Evolutionary conservation across 2,797 vertebrate species (phyloP).

Genomic region (Helicolenus hilgendorfi): DNA sequence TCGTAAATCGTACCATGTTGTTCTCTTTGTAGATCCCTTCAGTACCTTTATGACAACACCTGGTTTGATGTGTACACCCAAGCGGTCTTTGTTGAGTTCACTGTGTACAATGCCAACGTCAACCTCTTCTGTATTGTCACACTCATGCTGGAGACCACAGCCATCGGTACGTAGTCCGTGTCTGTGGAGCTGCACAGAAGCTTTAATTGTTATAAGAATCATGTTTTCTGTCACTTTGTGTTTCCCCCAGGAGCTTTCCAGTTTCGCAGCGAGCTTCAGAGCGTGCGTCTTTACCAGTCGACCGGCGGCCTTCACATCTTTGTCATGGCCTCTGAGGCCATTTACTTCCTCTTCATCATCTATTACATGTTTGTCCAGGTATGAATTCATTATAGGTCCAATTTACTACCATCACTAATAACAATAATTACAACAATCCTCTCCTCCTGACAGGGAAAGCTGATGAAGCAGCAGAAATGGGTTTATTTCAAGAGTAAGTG

Average conservation of each 20-base stretch:
- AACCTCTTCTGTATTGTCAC: slow-evolving; percentile 96
- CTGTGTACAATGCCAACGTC: slow-evolving; percentile 96
- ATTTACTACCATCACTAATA: background rate
- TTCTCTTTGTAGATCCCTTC: slow-evolving; percentile 89
- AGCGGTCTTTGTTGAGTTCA: slow-evolving; percentile 96
- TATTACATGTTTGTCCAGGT: slow-evolving; percentile 97
- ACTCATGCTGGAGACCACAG: slow-evolving; percentile 94
- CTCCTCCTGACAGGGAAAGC: slow-evolving; percentile 90
- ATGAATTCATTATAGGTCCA: background rate
- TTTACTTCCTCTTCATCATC: slow-evolving; percentile 95
- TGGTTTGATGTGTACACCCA: slow-evolving; percentile 96
- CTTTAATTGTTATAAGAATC: background rate
- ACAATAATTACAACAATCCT: background rate
- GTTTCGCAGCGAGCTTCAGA: slow-evolving; percentile 91
- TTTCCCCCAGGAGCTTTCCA: slow-evolving; percentile 93
- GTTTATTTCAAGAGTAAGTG: slow-evolving; percentile 94
- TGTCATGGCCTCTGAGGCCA: slow-evolving; percentile 93
- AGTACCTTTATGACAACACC: slow-evolving; percentile 92
- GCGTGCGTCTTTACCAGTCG: slow-evolving; percentile 94
- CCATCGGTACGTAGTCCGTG: slow-evolving; percentile 89
- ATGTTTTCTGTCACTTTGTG: background rate
- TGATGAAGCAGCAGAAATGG: slow-evolving; percentile 92
- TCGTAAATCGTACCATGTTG: background rate
- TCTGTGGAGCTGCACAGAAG: background rate
- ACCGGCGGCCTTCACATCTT: slow-evolving; percentile 94